These are phyloP conservation scores for Fregetta grallaria DNA, from an alignment of 2,113 vertebrate species.

Conservation along the genomic window DNA sequence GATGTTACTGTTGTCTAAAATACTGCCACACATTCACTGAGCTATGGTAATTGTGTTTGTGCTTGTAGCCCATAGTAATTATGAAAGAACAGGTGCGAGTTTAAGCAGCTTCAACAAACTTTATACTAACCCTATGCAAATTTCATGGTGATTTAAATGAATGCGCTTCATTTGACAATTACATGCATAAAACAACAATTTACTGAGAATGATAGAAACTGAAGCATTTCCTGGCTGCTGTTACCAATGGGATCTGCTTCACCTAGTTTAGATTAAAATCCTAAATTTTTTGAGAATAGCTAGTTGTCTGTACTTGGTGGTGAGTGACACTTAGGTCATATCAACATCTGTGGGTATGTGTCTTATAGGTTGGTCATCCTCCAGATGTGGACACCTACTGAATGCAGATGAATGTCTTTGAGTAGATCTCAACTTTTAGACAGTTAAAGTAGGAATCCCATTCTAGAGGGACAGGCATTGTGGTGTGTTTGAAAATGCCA, in stretches of 20 bases:
- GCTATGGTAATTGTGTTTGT: not conserved
- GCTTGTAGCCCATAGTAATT: not conserved
- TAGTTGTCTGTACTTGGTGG: not conserved
- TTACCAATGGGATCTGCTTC: not conserved
- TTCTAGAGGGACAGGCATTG: not conserved
- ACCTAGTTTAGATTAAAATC: not conserved
- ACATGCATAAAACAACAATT: not conserved
- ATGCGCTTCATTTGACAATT: not conserved
- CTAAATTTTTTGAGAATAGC: not conserved
- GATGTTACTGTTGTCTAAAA: not conserved
- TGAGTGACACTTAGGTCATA: not conserved
- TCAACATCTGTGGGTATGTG: fast-evolving
- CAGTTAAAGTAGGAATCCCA: not conserved
- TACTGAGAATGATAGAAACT: not conserved
- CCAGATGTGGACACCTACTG: not conserved
- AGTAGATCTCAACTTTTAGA: not conserved
- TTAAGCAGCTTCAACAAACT: not conserved
- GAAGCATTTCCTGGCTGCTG: not conserved
- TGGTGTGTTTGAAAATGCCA: not conserved
- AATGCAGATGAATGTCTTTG: not conserved
- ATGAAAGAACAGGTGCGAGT: not conserved
- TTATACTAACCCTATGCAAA: not conserved
- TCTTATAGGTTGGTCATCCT: not conserved
- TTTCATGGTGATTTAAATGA: not conserved
- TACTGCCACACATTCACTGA: fast-evolving